phyloP scores from a whole-genome alignment of 2,113 vertebrate genomes.

The Pagrus major region DNA sequence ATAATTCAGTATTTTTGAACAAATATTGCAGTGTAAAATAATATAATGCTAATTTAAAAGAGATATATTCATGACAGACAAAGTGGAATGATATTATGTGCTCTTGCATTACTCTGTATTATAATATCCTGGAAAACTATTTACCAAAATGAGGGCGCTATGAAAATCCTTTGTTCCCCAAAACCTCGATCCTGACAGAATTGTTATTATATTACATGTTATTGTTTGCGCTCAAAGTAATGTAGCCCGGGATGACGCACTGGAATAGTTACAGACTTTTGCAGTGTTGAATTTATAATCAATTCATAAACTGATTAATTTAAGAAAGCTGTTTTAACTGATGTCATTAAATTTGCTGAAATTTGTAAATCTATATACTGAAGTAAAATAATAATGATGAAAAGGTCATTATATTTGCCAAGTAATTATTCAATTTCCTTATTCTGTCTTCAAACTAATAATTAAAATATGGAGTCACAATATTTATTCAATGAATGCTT shows the following conservation, averaged over 20 bases:
- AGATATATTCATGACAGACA: constrained; percentile 2
- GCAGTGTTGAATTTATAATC: not conserved
- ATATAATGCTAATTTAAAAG: constrained; percentile 16
- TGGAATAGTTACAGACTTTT: not conserved
- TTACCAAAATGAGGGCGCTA: not conserved
- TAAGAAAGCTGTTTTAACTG: not conserved
- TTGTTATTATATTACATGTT: too few species aligned
- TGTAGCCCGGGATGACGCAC: not conserved
- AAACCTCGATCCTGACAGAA: not conserved
- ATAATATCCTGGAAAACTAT: not conserved
- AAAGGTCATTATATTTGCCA: not conserved
- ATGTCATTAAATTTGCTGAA: not conserved
- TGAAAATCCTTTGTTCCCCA: not conserved
- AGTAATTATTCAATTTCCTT: not conserved
- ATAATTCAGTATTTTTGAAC: constrained; percentile 25
- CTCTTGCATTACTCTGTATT: constrained; percentile 11
- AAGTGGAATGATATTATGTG: constrained; percentile 26
- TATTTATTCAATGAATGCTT: too few species aligned
- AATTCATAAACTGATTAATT: not conserved
- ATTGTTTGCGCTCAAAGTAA: not conserved
- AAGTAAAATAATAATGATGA: not conserved
- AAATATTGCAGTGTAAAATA: constrained; percentile 6
- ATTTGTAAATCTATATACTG: not conserved
- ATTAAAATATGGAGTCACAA: too few species aligned
- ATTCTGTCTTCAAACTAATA: not conserved